Percentiles rank a stretch among this genome's conserved stretches.
These are phyloP conservation scores for Aporophyla nigra DNA, from an alignment of 2,888 invertebrate genomes.

Conservation along the genomic window DNA sequence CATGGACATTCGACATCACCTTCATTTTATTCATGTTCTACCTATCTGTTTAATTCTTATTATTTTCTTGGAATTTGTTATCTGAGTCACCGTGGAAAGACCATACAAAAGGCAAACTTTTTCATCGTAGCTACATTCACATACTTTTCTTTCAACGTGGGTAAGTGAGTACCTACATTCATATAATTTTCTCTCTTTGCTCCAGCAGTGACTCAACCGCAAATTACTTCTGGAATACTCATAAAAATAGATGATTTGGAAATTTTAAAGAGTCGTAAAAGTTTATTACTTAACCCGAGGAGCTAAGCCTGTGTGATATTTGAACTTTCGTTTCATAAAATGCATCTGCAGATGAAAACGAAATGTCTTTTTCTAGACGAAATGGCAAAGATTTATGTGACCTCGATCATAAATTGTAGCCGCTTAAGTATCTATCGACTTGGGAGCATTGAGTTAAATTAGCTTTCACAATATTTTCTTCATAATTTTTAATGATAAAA, in stretches of 20 bases:
- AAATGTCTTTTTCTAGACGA: slow-evolving; percentile 31
- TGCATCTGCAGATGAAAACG: slow-evolving; percentile 50
- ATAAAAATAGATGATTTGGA: slow-evolving; percentile 62
- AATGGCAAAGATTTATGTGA: slow-evolving; percentile 7
- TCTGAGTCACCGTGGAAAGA: background rate
- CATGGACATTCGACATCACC: too few species aligned
- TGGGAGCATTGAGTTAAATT: background rate
- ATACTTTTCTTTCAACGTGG: background rate
- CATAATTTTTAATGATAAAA: background rate
- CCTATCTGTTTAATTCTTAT: background rate
- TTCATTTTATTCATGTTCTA: too few species aligned
- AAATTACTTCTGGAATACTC: slow-evolving; percentile 55
- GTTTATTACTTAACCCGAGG: slow-evolving; percentile 53
- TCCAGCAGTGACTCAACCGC: slow-evolving; percentile 26
- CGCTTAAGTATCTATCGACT: background rate
- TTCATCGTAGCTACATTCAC: background rate
- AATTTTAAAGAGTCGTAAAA: slow-evolving; percentile 62
- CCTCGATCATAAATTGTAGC: slow-evolving; percentile 12
- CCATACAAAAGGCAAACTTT: background rate
- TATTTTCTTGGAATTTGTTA: background rate
- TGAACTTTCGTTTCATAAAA: slow-evolving; percentile 52
- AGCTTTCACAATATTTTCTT: background rate
- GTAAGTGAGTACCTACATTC: background rate
- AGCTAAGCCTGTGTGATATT: slow-evolving; percentile 40
- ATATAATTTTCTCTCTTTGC: slow-evolving; percentile 24